Percentiles rank a stretch among this genome's conserved stretches.
Evolutionary conservation across 2,113 vertebrate genomes (phyloP).

Genomic region (Astur gentilis): DNA sequence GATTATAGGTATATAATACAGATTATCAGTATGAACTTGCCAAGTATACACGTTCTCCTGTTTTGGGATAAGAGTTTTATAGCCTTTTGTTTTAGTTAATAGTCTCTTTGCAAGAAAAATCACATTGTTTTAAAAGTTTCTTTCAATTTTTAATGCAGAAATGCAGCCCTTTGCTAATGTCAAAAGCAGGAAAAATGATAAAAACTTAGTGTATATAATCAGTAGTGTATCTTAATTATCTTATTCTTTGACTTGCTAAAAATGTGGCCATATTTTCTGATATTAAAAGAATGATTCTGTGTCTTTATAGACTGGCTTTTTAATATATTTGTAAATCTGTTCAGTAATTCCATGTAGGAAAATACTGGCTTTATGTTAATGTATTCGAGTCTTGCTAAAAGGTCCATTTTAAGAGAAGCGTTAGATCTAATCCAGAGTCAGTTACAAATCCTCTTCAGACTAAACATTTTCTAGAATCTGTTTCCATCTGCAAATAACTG

Average conservation of each 20-base stretch:
- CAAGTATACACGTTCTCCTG: fast-evolving
- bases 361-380: neutral
- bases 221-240: neutral
- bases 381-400: neutral
- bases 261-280: neutral
- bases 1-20: neutral
- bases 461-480: neutral
- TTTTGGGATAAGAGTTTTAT: neutral
- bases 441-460: neutral
- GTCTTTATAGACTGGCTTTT: neutral
- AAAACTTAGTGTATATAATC: neutral
- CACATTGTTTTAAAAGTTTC: neutral
- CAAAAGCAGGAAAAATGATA: neutral
- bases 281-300: neutral
- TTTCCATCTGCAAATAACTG: neutral
- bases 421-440: neutral
- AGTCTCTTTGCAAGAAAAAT: neutral
- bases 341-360: neutral
- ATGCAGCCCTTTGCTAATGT: neutral
- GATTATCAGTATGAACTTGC: neutral
- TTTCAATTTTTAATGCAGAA: neutral
- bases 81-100: neutral
- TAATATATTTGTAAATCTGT: neutral
- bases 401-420: neutral
- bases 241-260: neutral